Evolutionary conservation across 2,797 vertebrate species (phyloP).

Genomic region (Channallabes apus): DNA sequence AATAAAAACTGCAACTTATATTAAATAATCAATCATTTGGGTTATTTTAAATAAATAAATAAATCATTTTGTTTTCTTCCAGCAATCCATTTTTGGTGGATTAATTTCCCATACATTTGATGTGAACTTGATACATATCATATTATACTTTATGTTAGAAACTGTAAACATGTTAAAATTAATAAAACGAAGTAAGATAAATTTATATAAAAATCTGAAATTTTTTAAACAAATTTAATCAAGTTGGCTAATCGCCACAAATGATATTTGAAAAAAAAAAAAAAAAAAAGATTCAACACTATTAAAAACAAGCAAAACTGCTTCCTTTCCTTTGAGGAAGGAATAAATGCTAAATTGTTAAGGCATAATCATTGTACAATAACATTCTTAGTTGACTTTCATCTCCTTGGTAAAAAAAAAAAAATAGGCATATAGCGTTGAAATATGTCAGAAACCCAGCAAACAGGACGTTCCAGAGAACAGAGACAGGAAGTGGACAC

Average conservation of each 20-base stretch:
- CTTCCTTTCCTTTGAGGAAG: neutral
- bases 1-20: neutral
- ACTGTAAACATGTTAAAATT: neutral
- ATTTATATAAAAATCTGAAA: too few species aligned
- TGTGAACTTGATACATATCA: neutral
- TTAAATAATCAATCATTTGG: neutral
- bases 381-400: neutral
- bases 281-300: neutral
- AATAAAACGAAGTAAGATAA: too few species aligned
- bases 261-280: neutral
- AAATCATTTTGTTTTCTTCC: neutral
- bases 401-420: neutral
- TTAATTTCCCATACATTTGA: neutral
- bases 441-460: neutral
- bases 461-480: constrained; percentile 36
- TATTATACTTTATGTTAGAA: neutral
- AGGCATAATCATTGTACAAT: neutral
- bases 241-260: neutral
- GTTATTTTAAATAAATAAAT: neutral
- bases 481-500: constrained; percentile 25
- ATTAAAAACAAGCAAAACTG: neutral
- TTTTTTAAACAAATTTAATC: neutral
- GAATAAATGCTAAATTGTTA: neutral
- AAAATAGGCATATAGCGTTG: neutral
- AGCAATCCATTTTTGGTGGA: neutral